Conservation (phyloP, 2,888 invertebrate species). For the Eupithecia tripunctaria region DNA sequence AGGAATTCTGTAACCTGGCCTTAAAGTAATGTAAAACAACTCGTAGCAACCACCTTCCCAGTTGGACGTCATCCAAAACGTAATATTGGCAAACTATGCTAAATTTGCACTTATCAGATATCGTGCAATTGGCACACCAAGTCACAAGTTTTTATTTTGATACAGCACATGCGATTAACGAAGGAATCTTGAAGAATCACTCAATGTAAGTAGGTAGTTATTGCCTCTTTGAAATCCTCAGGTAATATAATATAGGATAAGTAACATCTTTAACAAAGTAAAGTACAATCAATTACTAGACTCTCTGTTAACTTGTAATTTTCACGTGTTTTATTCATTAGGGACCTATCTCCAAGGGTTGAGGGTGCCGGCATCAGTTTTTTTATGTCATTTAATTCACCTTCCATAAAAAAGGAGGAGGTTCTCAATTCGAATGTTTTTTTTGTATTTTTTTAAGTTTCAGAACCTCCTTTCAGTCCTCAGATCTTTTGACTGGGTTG, state of each 20-base stretch:
- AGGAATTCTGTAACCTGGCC: neutral
- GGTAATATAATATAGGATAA: too few species aligned
- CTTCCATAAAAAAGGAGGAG: too few species aligned
- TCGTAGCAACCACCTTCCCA: neutral
- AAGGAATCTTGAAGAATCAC: neutral
- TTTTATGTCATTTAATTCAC: too few species aligned
- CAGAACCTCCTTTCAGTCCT: too few species aligned
- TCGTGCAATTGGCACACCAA: neutral
- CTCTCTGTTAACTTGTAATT: neutral
- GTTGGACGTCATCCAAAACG: slow-evolving; percentile 4
- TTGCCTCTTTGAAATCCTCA: neutral
- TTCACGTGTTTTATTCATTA: neutral
- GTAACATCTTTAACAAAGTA: too few species aligned
- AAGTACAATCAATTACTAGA: too few species aligned
- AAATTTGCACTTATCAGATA: neutral
- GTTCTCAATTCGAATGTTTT: too few species aligned
- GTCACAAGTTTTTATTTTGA: neutral
- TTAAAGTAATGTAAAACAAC: neutral
- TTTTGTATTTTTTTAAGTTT: too few species aligned
- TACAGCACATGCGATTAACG: neutral
- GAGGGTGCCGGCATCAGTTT: too few species aligned
- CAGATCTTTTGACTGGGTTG: too few species aligned
- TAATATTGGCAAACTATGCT: slow-evolving; percentile 13
- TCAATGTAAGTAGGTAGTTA: too few species aligned
- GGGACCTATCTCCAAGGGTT: neutral